A percentile compares a stretch with the other conserved stretches of the same genome.
Evolutionary conservation across 2,113 vertebrate genomes (phyloP).

Genomic region (Sphaerodactylus townsendi): DNA sequence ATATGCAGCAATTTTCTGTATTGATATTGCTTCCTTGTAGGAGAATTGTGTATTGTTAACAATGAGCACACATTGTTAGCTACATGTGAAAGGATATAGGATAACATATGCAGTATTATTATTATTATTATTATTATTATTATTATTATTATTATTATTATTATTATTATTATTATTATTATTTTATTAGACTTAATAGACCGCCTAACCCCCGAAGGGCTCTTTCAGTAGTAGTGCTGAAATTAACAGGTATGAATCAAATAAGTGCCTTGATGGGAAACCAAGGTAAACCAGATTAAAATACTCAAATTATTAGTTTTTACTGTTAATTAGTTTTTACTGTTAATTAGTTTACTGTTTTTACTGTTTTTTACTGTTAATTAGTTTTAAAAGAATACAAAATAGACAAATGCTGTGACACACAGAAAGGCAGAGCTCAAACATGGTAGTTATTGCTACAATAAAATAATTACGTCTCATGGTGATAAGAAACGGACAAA

Average conservation of each 20-base stretch:
- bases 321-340: too few species aligned
- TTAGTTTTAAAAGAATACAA: too few species aligned
- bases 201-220: too few species aligned
- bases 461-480: neutral
- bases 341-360: too few species aligned
- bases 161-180: too few species aligned
- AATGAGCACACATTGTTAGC: neutral
- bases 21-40: neutral
- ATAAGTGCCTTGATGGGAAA: neutral
- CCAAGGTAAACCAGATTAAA: too few species aligned
- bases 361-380: too few species aligned
- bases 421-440: neutral
- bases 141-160: too few species aligned
- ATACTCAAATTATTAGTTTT: too few species aligned
- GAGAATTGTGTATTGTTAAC: neutral
- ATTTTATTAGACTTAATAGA: too few species aligned
- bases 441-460: neutral
- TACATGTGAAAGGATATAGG: neutral
- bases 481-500: neutral
- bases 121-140: too few species aligned
- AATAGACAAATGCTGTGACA: neutral
- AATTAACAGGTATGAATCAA: neutral
- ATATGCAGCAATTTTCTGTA: too few species aligned
- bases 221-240: neutral
- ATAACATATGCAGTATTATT: neutral